These are phyloP conservation scores for Pteria penguin DNA, from an alignment of 2,888 invertebrate genomes.

Conservation along the genomic window DNA sequence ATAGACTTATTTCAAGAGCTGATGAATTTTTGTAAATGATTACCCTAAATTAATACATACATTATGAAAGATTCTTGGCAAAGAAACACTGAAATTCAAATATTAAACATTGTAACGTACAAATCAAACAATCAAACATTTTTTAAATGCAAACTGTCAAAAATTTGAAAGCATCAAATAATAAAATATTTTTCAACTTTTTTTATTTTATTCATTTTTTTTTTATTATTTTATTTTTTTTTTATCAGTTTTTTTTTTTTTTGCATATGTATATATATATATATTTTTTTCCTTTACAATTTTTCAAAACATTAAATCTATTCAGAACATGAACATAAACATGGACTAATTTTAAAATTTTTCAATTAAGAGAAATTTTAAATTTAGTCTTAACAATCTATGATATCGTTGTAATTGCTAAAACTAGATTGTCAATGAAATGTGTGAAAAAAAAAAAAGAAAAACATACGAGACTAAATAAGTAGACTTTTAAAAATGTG, in stretches of 20 bases:
- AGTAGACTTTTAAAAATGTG: slow-evolving; percentile 57
- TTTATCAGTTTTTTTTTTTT: slow-evolving; percentile 25
- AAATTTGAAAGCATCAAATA: slow-evolving; percentile 67
- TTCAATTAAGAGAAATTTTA: not conserved
- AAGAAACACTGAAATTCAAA: slow-evolving; percentile 45
- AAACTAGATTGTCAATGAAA: slow-evolving; percentile 72
- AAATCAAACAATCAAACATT: slow-evolving; percentile 65
- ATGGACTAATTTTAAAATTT: slow-evolving; percentile 38
- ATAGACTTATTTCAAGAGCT: not conserved
- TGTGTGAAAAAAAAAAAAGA: slow-evolving; percentile 52
- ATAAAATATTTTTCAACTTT: slow-evolving; percentile 61
- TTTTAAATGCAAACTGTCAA: slow-evolving; percentile 70
- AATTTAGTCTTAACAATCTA: slow-evolving; percentile 55
- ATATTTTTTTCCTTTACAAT: slow-evolving; percentile 44
- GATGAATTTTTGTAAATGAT: slow-evolving; percentile 29
- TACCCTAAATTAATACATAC: slow-evolving; percentile 37
- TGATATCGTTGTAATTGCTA: slow-evolving; percentile 69
- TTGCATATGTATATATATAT: slow-evolving; percentile 21
- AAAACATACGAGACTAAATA: slow-evolving; percentile 55
- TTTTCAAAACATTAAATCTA: slow-evolving; percentile 63
- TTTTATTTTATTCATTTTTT: slow-evolving; percentile 47
- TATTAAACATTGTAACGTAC: slow-evolving; percentile 38
- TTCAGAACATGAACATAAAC: slow-evolving; percentile 69
- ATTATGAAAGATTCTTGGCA: slow-evolving; percentile 64
- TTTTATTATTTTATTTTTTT: slow-evolving; percentile 37